These are phyloP conservation scores for Cyphomyrus plagiostoma DNA, from an alignment of 2,113 vertebrate species.

Conservation along the genomic window DNA sequence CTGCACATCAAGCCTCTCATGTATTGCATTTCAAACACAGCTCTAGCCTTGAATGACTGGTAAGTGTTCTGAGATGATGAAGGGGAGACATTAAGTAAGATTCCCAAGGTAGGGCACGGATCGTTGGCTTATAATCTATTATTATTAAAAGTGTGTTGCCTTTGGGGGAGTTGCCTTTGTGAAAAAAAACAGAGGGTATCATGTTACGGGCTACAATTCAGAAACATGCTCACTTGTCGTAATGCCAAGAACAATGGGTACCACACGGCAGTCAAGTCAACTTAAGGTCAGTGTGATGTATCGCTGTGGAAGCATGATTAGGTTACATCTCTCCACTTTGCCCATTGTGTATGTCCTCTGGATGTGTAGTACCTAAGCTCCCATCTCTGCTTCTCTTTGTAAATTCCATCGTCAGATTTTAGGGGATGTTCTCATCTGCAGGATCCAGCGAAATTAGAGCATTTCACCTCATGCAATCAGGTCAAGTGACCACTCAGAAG, in stretches of 20 bases:
- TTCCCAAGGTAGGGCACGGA: neutral
- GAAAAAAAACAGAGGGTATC: neutral
- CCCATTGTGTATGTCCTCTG: neutral
- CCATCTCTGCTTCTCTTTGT: neutral
- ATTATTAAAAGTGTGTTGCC: neutral
- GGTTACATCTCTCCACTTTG: neutral
- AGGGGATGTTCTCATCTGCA: neutral
- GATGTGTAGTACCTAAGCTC: neutral
- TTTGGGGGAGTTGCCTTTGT: slow-evolving; percentile 1
- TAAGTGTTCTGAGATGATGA: neutral
- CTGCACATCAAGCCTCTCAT: neutral
- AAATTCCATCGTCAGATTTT: neutral
- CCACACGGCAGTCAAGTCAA: neutral
- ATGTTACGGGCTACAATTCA: neutral
- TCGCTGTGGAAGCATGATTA: neutral
- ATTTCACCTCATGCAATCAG: neutral
- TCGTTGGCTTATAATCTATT: neutral
- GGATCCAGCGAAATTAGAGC: neutral
- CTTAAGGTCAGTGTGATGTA: slow-evolving; percentile 4
- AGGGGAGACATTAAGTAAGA: neutral
- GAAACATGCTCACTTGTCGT: neutral
- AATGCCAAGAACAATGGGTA: slow-evolving; percentile 4
- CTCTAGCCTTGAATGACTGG: neutral
- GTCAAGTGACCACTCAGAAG: neutral
- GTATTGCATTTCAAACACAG: neutral